phyloP scores from a whole-genome alignment of 2,113 vertebrate genomes.

The Pelecanus crispus region DNA sequence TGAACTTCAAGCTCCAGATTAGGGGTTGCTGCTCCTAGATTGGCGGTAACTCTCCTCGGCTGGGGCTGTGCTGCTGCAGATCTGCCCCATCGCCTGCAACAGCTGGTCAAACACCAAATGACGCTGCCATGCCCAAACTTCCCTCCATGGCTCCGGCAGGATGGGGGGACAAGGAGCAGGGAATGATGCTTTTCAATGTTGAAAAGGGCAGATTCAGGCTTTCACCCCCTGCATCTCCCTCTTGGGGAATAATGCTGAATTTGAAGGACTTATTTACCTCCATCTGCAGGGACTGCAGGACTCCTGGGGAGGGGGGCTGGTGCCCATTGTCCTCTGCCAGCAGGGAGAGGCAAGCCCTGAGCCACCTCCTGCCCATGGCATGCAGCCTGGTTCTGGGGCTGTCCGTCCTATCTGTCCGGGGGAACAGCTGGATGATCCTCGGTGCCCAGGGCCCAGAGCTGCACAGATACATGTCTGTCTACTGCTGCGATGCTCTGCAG shows the following conservation, averaged over 20 bases:
- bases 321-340: not conserved
- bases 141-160: accelerated
- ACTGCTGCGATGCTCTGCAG: not conserved
- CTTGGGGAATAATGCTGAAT: not conserved
- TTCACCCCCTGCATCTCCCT: not conserved
- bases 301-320: not conserved
- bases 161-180: not conserved
- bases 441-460: not conserved
- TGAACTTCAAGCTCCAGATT: not conserved
- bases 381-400: not conserved
- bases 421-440: not conserved
- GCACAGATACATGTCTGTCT: accelerated
- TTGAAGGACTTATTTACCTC: not conserved
- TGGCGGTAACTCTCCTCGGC: not conserved
- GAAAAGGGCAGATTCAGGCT: not conserved
- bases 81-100: accelerated
- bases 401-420: accelerated
- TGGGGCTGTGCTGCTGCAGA: not conserved
- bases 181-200: not conserved
- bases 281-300: not conserved
- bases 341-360: not conserved
- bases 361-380: not conserved
- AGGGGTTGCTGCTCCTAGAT: not conserved
- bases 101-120: accelerated
- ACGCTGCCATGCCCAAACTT: not conserved